phyloP scores from a whole-genome alignment of 2,113 vertebrate genomes.

The Ctenomys sociabilis region DNA sequence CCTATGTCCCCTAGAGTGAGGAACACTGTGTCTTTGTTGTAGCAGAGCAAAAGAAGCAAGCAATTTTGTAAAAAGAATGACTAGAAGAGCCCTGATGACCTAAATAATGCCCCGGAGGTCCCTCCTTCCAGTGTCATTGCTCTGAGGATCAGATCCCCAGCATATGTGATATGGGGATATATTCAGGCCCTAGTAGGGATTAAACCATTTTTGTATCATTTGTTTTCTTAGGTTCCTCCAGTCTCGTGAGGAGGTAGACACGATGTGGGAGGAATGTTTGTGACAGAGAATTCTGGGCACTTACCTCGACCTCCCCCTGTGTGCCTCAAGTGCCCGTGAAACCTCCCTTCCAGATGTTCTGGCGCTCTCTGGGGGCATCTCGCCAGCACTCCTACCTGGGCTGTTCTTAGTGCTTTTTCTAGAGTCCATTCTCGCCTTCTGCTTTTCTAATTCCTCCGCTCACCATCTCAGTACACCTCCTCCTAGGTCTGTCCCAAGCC shows the following conservation, averaged over 20 bases:
- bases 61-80: neutral
- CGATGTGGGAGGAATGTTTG: neutral
- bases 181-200: neutral
- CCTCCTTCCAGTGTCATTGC: neutral
- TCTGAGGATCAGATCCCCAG: neutral
- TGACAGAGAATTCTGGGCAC: neutral
- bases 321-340: neutral
- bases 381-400: neutral
- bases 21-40: neutral
- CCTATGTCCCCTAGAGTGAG: neutral
- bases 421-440: neutral
- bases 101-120: neutral
- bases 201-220: neutral
- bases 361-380: neutral
- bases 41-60: neutral
- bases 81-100: neutral
- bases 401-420: neutral
- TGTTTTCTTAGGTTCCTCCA: neutral
- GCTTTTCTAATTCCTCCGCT: neutral
- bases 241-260: neutral
- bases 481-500: neutral
- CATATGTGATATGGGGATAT: neutral
- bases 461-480: neutral
- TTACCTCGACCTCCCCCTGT: neutral
- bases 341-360: neutral